Evolutionary conservation across 2,888 invertebrate genomes (phyloP).

Genomic region (Brachyptera putata): DNA sequence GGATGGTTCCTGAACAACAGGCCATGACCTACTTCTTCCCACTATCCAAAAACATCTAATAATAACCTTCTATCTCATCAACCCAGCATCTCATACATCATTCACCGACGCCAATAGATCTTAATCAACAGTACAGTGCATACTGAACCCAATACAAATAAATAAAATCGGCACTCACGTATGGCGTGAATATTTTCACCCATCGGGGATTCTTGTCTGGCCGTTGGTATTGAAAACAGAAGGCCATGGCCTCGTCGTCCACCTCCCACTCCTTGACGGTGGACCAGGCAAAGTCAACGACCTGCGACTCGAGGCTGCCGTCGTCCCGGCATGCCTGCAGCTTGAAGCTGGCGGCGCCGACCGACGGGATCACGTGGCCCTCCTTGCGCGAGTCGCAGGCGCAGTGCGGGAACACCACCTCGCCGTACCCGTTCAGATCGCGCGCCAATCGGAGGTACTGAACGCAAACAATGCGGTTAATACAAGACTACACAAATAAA

Average conservation of each 20-base stretch:
- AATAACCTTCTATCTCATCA: too few species aligned
- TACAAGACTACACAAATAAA: too few species aligned
- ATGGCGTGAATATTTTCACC: slow-evolving; percentile 84
- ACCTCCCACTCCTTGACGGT: slow-evolving; percentile 79
- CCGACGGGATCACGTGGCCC: slow-evolving; percentile 75
- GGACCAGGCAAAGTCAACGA: slow-evolving; percentile 80
- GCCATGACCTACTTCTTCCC: too few species aligned
- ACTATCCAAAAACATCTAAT: too few species aligned
- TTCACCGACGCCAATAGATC: too few species aligned
- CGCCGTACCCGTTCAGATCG: slow-evolving; percentile 86
- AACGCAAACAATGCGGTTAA: too few species aligned
- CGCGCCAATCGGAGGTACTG: slow-evolving; percentile 79
- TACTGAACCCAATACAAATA: too few species aligned
- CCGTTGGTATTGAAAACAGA: slow-evolving; percentile 81
- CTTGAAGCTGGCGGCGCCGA: slow-evolving; percentile 62
- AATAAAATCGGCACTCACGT: slow-evolving; percentile 79
- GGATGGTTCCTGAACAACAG: too few species aligned
- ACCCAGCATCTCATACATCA: too few species aligned
- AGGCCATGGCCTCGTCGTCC: slow-evolving; percentile 89
- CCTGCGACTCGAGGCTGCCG: slow-evolving; percentile 70
- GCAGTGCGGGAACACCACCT: slow-evolving; percentile 92
- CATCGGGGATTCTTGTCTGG: slow-evolving; percentile 75
- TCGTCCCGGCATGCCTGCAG: slow-evolving; percentile 81
- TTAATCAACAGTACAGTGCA: too few species aligned
- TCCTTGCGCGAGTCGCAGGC: slow-evolving; percentile 85